Conservation (phyloP, 1,140 invertebrate genomes). For the Adoxophyes honmai region DNA sequence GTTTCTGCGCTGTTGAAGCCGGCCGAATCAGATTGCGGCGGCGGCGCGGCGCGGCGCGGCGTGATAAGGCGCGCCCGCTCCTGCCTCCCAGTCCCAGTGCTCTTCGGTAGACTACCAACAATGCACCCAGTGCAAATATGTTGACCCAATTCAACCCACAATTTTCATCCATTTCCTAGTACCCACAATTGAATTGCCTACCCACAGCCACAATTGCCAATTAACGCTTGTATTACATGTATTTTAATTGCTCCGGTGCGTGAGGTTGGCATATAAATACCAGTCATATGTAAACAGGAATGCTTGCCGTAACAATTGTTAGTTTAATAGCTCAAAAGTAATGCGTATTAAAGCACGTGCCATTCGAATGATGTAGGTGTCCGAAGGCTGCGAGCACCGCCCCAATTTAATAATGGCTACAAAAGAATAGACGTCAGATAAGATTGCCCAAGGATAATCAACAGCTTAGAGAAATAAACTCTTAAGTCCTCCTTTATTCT, state of each 20-base stretch:
- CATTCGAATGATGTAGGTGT: background rate
- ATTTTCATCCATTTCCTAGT: no score
- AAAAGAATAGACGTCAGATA: background rate
- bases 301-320: no score
- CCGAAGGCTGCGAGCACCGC: no score
- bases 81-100: background rate
- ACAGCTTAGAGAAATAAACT: conserved; percentile 1
- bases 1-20: background rate
- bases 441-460: conserved; percentile 12
- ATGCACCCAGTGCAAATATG: no score
- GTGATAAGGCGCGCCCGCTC: conserved; percentile 23
- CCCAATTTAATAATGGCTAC: background rate
- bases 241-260: no score
- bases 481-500: conserved; percentile 13
- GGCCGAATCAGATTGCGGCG: conserved; percentile 28
- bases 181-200: no score
- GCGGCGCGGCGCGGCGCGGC: conserved; percentile 1
- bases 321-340: background rate
- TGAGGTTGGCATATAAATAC: no score
- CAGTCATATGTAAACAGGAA: no score
- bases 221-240: no score
- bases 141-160: no score
- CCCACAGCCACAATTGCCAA: no score
- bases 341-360: background rate
- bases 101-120: no score